These are phyloP conservation scores for Malurus melanocephalus DNA, from an alignment of 2,113 vertebrate species.

Conservation along the genomic window DNA sequence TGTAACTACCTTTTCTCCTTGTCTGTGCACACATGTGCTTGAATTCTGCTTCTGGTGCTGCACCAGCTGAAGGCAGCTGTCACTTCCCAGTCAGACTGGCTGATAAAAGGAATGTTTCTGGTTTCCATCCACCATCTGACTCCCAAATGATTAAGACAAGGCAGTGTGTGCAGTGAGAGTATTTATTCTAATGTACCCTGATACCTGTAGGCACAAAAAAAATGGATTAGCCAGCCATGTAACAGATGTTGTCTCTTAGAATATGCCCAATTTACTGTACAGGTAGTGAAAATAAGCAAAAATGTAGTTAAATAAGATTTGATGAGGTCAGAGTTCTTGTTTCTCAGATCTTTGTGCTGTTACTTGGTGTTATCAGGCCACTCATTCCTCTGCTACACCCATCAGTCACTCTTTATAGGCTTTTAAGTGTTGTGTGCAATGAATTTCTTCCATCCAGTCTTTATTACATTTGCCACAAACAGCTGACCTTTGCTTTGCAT, in stretches of 20 bases:
- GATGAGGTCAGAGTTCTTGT: not conserved
- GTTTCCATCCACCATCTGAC: not conserved
- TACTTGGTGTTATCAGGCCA: not conserved
- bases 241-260: not conserved
- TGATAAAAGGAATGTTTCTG: not conserved
- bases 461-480: constrained; percentile 17
- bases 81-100: not conserved
- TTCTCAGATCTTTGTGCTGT: not conserved
- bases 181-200: not conserved
- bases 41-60: not conserved
- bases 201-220: not conserved
- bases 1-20: no score
- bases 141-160: not conserved
- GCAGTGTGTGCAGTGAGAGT: not conserved
- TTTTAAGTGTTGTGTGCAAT: not conserved
- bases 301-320: not conserved
- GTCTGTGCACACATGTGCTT: not conserved
- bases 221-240: not conserved
- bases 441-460: not conserved
- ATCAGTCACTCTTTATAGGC: constrained; percentile 15
- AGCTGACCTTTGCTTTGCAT: constrained; percentile 16
- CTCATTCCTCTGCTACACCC: not conserved
- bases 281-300: not conserved
- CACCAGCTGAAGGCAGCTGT: not conserved
- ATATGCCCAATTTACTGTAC: not conserved